phyloP scores from a whole-genome alignment of 2,797 vertebrate species.

The Tenualosa ilisha region DNA sequence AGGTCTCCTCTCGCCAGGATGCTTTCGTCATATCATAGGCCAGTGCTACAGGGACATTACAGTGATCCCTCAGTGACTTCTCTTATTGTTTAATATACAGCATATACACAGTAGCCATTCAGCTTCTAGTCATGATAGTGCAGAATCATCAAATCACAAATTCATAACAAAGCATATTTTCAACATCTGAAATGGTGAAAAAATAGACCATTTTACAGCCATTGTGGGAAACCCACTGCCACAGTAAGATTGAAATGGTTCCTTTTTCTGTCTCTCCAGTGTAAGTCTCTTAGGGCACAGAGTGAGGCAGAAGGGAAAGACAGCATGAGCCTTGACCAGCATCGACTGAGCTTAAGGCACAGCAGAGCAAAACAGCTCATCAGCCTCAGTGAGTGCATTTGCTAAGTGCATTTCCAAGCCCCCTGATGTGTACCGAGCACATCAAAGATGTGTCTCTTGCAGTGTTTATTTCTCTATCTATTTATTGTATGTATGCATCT shows the following conservation, averaged over 20 bases:
- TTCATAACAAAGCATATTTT: neutral
- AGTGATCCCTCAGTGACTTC: neutral
- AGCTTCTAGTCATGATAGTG: neutral
- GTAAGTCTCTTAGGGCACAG: neutral
- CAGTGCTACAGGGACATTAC: neutral
- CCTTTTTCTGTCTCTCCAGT: neutral
- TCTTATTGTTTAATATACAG: neutral
- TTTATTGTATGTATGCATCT: neutral
- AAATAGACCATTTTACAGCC: neutral
- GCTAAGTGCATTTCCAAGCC: neutral
- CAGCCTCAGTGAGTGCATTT: neutral
- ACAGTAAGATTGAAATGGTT: too few relatives aligned
- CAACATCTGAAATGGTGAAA: neutral
- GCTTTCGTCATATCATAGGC: neutral
- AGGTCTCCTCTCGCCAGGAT: neutral
- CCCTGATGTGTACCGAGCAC: neutral
- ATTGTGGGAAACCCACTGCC: neutral
- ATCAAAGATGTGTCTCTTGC: neutral
- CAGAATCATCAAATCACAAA: neutral
- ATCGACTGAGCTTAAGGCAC: neutral
- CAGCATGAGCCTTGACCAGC: neutral
- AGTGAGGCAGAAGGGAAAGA: neutral
- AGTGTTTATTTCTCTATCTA: neutral
- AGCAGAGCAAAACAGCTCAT: neutral
- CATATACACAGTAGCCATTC: too few relatives aligned